Evolutionary conservation across 1,140 invertebrate species (phyloP).

Genomic region (Stegodyphus mimosarum): DNA sequence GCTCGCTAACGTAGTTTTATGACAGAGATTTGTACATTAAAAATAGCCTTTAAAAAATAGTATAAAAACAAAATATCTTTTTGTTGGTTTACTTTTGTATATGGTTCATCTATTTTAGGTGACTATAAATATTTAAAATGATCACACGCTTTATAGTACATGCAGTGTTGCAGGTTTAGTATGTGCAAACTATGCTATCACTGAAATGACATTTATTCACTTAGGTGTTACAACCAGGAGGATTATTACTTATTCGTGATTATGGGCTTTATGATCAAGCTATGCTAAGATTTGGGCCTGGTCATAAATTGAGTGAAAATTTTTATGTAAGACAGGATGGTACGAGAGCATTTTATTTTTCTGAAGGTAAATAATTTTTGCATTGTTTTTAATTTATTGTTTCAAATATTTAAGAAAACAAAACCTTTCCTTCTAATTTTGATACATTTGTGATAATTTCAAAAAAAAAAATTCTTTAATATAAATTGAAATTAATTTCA

Average conservation of each 20-base stretch:
- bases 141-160: not conserved
- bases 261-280: conserved; percentile 99
- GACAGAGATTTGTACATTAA: too few species aligned
- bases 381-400: not conserved
- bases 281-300: conserved; percentile 89
- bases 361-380: conserved; percentile 62
- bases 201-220: conserved; percentile 9
- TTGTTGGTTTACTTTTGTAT: not conserved
- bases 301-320: conserved; percentile 92
- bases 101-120: not conserved
- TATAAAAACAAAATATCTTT: too few species aligned
- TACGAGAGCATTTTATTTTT: conserved; percentile 73
- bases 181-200: not conserved
- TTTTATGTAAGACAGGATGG: conserved; percentile 98
- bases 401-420: not conserved
- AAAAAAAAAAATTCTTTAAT: not conserved
- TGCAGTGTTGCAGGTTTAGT: not conserved
- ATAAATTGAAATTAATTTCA: not conserved
- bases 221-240: conserved; percentile 80
- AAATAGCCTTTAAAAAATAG: too few species aligned
- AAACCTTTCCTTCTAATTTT: not conserved
- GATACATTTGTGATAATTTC: not conserved
- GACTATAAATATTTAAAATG: not conserved
- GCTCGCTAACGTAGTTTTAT: too few species aligned
- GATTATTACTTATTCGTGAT: conserved; percentile 90